Percentiles rank a stretch among this genome's conserved stretches.
These are phyloP conservation scores for Saguinus midas DNA, from an alignment of 2,113 vertebrate genomes.

Conservation along the genomic window DNA sequence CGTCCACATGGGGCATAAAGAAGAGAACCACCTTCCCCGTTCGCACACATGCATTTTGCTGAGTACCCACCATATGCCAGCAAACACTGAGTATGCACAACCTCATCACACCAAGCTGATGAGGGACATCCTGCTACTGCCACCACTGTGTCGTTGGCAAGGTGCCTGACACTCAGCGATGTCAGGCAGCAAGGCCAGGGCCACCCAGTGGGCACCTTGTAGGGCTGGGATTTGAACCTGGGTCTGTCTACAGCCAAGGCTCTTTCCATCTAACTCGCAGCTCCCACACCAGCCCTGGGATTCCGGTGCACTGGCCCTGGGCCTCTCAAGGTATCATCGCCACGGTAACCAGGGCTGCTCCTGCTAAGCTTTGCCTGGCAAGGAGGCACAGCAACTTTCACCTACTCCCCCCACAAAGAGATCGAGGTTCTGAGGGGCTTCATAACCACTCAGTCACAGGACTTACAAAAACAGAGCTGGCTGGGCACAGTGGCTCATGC, in stretches of 20 bases:
- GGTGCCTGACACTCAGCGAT: background rate
- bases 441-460: background rate
- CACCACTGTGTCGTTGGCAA: accelerated
- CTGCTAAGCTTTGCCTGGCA: background rate
- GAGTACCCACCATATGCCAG: background rate
- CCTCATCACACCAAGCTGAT: background rate
- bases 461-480: too few relatives aligned
- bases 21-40: background rate
- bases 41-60: accelerated
- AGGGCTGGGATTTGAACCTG: background rate
- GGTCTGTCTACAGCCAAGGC: background rate
- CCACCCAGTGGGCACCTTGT: background rate
- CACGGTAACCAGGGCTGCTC: background rate
- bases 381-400: background rate
- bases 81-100: background rate
- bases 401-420: background rate
- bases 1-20: accelerated
- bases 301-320: background rate
- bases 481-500: too few relatives aligned
- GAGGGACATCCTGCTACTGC: background rate
- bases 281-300: background rate
- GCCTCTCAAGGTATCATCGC: background rate
- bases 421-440: background rate
- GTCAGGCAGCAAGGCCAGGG: background rate
- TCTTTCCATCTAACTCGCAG: background rate